Evolutionary conservation across 1,140 invertebrate species (phyloP).

Genomic region (Pararge aegeria): DNA sequence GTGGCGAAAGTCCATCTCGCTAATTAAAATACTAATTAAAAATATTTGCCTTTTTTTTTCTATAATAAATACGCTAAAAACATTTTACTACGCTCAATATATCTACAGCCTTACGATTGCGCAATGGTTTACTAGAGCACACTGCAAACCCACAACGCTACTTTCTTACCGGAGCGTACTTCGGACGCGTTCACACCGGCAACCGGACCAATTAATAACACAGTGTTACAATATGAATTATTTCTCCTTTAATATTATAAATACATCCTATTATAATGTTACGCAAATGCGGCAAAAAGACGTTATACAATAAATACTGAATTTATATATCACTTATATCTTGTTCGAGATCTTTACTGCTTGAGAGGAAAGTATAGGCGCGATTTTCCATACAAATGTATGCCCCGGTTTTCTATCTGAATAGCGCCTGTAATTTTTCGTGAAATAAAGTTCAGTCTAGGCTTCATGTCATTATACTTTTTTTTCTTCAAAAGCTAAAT

Average conservation of each 20-base stretch:
- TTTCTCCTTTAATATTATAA: conserved; percentile 11
- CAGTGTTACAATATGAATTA: conserved; percentile 15
- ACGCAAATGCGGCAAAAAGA: not conserved
- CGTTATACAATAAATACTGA: not conserved
- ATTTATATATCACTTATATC: not conserved
- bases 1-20: too few species aligned
- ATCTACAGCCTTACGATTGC: conserved; percentile 35
- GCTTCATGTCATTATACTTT: too few species aligned
- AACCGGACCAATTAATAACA: conserved; percentile 19
- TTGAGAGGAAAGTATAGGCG: too few species aligned
- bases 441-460: too few species aligned
- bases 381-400: too few species aligned
- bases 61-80: too few species aligned
- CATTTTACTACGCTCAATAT: not conserved
- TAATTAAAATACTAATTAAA: too few species aligned
- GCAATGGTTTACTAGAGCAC: conserved; percentile 70
- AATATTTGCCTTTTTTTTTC: too few species aligned
- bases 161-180: conserved; percentile 57
- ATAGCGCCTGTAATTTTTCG: too few species aligned
- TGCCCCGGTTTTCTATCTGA: too few species aligned
- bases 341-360: not conserved
- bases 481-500: too few species aligned
- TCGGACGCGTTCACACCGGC: conserved; percentile 37
- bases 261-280: conserved; percentile 14
- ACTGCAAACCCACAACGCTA: conserved; percentile 61